phyloP scores from a whole-genome alignment of 2,797 vertebrate species.

The Sebastes vulpes region DNA sequence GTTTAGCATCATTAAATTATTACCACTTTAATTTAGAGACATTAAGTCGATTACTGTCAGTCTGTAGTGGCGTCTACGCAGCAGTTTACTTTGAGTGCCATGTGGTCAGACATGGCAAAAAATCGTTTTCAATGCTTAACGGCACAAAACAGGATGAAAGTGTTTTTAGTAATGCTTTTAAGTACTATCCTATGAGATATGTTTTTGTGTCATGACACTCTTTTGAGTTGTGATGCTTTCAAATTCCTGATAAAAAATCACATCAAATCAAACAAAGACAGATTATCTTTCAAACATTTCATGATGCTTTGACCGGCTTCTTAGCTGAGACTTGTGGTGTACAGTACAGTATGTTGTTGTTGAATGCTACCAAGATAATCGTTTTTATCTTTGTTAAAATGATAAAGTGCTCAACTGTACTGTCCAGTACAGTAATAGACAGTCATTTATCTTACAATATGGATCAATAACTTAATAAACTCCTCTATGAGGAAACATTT shows the following conservation, averaged over 20 bases:
- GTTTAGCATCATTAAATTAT: not conserved
- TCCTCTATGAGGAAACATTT: not conserved
- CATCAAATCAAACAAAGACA: too few relatives aligned
- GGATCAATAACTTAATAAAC: not conserved
- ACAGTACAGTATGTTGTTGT: not conserved
- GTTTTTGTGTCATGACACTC: too few relatives aligned
- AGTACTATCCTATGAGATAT: fast-evolving
- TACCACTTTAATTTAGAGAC: not conserved
- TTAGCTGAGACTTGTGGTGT: too few relatives aligned
- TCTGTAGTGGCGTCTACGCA: not conserved
- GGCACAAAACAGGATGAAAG: not conserved
- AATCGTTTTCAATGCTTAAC: not conserved
- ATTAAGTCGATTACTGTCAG: not conserved
- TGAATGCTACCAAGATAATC: not conserved
- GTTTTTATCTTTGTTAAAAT: not conserved
- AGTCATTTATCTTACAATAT: not conserved
- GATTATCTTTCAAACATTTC: too few relatives aligned
- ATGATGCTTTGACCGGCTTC: too few relatives aligned
- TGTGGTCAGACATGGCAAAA: not conserved
- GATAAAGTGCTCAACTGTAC: not conserved
- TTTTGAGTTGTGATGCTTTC: too few relatives aligned
- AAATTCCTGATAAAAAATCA: too few relatives aligned
- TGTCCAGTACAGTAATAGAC: not conserved
- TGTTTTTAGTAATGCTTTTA: too few relatives aligned
- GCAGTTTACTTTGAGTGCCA: not conserved